A percentile compares a stretch with the other conserved stretches of the same genome.
phyloP scores from a whole-genome alignment of 2,113 vertebrate species.

The Ailuropoda melanoleuca region DNA sequence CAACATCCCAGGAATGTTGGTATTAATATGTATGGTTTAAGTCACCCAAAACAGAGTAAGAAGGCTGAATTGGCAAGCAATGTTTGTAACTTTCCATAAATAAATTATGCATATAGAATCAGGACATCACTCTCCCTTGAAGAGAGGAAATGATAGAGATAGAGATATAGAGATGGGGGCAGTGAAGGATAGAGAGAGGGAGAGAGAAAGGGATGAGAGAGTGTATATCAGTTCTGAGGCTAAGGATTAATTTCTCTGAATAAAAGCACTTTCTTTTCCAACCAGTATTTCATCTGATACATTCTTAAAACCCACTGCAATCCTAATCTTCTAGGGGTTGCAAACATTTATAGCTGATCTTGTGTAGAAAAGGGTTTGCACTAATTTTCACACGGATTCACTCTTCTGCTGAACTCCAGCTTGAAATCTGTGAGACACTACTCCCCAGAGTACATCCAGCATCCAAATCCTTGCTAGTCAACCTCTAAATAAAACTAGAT shows the following conservation, averaged over 20 bases:
- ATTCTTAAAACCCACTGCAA: neutral
- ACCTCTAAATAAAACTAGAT: neutral
- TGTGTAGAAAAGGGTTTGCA: neutral
- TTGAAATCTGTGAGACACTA: neutral
- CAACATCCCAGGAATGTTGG: conserved; percentile 9
- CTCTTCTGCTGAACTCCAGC: neutral
- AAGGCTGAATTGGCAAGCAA: neutral
- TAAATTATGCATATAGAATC: neutral
- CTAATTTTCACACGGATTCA: neutral
- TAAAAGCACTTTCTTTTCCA: conserved; percentile 3
- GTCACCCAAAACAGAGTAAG: conserved; percentile 1
- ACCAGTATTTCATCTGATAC: neutral
- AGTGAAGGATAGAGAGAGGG: neutral
- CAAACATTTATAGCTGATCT: neutral
- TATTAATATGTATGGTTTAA: neutral
- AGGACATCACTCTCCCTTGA: conserved; percentile 28
- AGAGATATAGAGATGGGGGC: neutral
- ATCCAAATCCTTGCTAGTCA: neutral
- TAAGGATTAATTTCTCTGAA: neutral
- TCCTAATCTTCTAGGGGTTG: neutral
- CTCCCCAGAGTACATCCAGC: neutral
- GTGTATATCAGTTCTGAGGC: neutral
- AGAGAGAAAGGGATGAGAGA: neutral
- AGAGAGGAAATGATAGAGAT: neutral
- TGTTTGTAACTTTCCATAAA: neutral